Conservation (phyloP, 2,797 vertebrate genomes). For the Pseudomugil gertrudae region DNA sequence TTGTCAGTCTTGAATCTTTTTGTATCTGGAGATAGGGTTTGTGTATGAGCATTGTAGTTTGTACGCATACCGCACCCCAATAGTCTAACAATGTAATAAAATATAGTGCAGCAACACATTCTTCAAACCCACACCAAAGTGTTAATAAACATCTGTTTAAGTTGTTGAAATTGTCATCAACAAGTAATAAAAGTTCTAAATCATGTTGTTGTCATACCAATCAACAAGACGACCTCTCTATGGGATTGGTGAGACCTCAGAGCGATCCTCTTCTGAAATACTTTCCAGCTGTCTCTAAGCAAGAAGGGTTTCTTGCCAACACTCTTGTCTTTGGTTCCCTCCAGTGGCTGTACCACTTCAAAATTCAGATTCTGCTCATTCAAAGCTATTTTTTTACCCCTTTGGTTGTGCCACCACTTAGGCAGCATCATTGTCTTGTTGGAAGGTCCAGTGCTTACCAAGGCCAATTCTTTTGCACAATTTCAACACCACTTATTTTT, state of each 20-base stretch:
- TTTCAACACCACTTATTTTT: neutral
- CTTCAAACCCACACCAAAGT: neutral
- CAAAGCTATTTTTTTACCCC: neutral
- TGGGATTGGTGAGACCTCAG: neutral
- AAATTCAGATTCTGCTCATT: neutral
- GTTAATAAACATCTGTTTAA: neutral
- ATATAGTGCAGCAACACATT: neutral
- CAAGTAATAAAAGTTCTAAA: neutral
- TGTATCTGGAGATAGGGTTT: neutral
- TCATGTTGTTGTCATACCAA: neutral
- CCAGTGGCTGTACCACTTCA: neutral
- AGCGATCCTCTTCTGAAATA: neutral
- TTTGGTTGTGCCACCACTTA: neutral
- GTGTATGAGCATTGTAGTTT: neutral
- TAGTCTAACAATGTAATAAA: neutral
- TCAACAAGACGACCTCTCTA: neutral
- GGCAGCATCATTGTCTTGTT: neutral
- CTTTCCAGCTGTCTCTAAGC: neutral
- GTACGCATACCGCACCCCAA: too few relatives aligned
- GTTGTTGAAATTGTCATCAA: neutral
- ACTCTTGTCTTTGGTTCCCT: neutral
- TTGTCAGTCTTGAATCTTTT: neutral
- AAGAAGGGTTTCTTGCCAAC: neutral
- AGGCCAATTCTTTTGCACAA: neutral
- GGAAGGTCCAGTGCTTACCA: neutral